phyloP scores from a whole-genome alignment of 2,888 invertebrate species.

The Halictus quadricinctus region DNA sequence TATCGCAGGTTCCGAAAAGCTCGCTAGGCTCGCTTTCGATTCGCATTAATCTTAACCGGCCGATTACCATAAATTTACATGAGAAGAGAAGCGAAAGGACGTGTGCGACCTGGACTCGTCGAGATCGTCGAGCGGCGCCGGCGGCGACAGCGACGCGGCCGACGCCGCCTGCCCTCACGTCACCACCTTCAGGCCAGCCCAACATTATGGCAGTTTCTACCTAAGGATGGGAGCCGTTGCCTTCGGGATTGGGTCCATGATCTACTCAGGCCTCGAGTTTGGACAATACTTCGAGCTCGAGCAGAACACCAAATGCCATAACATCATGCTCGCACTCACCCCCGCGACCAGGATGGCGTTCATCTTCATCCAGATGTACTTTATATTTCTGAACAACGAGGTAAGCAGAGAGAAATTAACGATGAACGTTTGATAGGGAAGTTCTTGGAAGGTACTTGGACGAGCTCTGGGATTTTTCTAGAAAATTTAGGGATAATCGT shows the following conservation, averaged over 20 bases:
- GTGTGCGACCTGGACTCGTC: conserved; percentile 81
- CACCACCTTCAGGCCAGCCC: conserved; percentile 84
- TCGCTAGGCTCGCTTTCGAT: conserved; percentile 13
- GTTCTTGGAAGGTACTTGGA: background rate
- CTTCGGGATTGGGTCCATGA: conserved; percentile 98
- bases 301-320: conserved; percentile 95
- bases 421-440: background rate
- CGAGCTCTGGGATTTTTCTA: background rate
- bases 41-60: conserved; percentile 47
- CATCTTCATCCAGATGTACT: conserved; percentile 99
- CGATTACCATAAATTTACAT: conserved; percentile 56
- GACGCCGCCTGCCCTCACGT: conserved; percentile 77
- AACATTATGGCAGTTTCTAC: conserved; percentile 96
- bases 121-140: conserved; percentile 79
- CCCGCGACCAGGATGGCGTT: conserved; percentile 97
- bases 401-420: conserved; percentile 83
- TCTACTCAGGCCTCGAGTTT: conserved; percentile 97
- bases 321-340: conserved; percentile 93
- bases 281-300: conserved; percentile 97
- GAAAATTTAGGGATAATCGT: background rate
- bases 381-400: conserved; percentile 98
- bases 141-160: conserved; percentile 78
- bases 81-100: conserved; percentile 78
- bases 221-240: conserved; percentile 96
- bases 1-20: background rate